These are phyloP conservation scores for Epiblema foenella DNA, from an alignment of 2,888 invertebrate species.

Conservation along the genomic window DNA sequence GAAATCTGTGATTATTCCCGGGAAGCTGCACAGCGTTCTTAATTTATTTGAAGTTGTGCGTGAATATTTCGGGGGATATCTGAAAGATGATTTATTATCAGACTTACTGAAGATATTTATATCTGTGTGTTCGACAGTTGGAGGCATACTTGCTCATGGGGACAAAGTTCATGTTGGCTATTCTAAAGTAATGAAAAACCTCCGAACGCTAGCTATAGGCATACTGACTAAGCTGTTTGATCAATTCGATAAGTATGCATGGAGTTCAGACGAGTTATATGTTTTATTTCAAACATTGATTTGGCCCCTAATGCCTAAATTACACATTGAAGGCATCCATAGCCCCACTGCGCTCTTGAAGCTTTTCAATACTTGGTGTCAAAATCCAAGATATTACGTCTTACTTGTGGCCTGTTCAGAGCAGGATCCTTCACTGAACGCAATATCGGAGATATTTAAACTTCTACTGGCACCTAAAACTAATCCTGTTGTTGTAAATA, in stretches of 20 bases:
- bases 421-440: slow-evolving; percentile 75
- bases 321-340: slow-evolving; percentile 92
- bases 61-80: slow-evolving; percentile 92
- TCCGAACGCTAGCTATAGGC: slow-evolving; percentile 86
- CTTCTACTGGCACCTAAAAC: slow-evolving; percentile 89
- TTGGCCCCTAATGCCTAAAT: slow-evolving; percentile 91
- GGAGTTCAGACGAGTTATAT: slow-evolving; percentile 88
- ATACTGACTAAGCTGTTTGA: slow-evolving; percentile 90
- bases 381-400: slow-evolving; percentile 90
- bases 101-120: slow-evolving; percentile 90
- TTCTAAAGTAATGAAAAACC: slow-evolving; percentile 86
- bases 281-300: slow-evolving; percentile 91
- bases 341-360: slow-evolving; percentile 93
- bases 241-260: slow-evolving; percentile 91
- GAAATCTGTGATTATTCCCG: slow-evolving; percentile 85
- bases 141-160: slow-evolving; percentile 84
- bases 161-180: slow-evolving; percentile 87
- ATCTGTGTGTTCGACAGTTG: slow-evolving; percentile 87
- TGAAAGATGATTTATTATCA: slow-evolving; percentile 87
- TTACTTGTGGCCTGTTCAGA: slow-evolving; percentile 87
- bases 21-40: slow-evolving; percentile 90
- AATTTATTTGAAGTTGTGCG: slow-evolving; percentile 90
- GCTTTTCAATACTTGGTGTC: slow-evolving; percentile 92
- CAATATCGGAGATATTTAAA: slow-evolving; percentile 88
- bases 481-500: slow-evolving; percentile 86